These are phyloP conservation scores for Drosophila serrata DNA, from an alignment of 1,140 invertebrate genomes.

Conservation along the genomic window DNA sequence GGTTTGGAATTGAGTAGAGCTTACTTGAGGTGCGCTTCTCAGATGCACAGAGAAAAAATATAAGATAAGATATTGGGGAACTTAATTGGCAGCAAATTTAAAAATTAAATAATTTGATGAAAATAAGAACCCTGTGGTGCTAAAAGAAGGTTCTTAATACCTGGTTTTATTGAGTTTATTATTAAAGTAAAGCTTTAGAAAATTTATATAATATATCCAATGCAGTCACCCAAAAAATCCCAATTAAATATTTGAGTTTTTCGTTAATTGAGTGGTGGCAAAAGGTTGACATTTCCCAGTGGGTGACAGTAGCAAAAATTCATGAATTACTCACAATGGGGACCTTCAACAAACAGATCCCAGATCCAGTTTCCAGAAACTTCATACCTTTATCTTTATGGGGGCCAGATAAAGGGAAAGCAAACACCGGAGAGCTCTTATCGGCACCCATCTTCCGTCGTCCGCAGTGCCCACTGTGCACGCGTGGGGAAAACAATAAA, in stretches of 20 bases:
- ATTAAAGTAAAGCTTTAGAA: neutral
- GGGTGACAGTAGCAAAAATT: neutral
- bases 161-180: neutral
- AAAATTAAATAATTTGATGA: neutral
- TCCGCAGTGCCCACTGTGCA: conserved; percentile 24
- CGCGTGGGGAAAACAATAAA: conserved; percentile 37
- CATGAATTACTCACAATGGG: neutral
- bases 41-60: conserved; percentile 6
- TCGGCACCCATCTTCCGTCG: conserved; percentile 8
- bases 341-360: neutral
- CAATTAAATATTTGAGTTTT: conserved; percentile 22
- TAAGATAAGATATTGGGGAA: neutral
- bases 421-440: conserved; percentile 26
- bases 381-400: conserved; percentile 33
- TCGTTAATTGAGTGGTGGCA: conserved; percentile 14
- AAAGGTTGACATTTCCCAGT: conserved; percentile 16
- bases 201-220: neutral
- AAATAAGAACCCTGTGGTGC: neutral
- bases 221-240: neutral
- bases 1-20: conserved; percentile 10
- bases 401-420: conserved; percentile 43
- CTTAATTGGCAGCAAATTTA: neutral
- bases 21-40: neutral
- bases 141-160: neutral
- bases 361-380: conserved; percentile 17